phyloP scores from a whole-genome alignment of 30 jellyfish, hydroid and myxozoan species.

The Hydractinia echinata region DNA sequence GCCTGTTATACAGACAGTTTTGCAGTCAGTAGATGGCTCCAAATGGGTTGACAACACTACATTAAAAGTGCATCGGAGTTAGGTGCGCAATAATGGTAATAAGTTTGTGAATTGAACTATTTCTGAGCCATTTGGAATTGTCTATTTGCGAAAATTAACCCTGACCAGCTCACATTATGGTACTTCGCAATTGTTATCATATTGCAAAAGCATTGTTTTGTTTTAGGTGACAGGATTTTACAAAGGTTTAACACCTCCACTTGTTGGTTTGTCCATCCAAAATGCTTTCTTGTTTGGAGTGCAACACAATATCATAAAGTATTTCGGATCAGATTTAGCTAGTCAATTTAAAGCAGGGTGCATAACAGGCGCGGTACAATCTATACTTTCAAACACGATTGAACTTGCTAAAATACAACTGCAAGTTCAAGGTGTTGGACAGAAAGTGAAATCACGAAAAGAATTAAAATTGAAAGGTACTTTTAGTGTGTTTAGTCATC shows the following conservation, averaged over 20 bases:
- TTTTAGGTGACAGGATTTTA: conserved; percentile 65
- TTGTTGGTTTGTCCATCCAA: conserved; percentile 60
- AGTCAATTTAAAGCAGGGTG: conserved; percentile 79
- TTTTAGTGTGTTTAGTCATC: conserved; percentile 46
- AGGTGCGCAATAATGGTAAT: too few species aligned
- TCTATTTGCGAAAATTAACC: too few species aligned
- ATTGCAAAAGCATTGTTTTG: too few species aligned
- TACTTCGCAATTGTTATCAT: too few species aligned
- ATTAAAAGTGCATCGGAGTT: too few species aligned
- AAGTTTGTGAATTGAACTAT: too few species aligned
- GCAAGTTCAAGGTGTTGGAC: conserved; percentile 82
- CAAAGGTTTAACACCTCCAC: conserved; percentile 90
- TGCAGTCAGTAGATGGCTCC: too few species aligned
- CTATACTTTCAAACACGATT: conserved; percentile 58
- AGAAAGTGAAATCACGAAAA: background rate
- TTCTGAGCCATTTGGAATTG: too few species aligned
- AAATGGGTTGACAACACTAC: too few species aligned
- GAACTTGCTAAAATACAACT: conserved; percentile 74
- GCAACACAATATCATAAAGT: conserved; percentile 40
- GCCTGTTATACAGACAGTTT: too few species aligned
- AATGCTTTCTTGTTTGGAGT: conserved; percentile 84
- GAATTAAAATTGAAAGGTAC: conserved; percentile 38
- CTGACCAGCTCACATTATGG: too few species aligned
- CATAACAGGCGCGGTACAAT: conserved; percentile 71
- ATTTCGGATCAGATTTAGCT: conserved; percentile 34